Evolutionary conservation across 2,888 invertebrate genomes (phyloP).

Genomic region (Cyaniris semiargus): DNA sequence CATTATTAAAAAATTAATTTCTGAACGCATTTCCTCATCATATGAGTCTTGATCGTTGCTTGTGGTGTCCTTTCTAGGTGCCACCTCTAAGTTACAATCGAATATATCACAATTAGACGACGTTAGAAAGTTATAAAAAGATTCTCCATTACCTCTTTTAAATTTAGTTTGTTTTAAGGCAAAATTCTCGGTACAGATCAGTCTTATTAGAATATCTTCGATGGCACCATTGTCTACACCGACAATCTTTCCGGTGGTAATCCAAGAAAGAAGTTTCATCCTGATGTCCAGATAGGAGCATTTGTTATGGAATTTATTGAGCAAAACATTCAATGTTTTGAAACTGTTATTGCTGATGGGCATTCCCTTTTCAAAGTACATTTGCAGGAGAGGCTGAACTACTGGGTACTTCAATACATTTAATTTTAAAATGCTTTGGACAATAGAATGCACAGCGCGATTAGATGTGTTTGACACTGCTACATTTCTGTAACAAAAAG

Average conservation of each 20-base stretch:
- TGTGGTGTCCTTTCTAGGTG: conserved; percentile 20
- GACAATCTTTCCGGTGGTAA: conserved; percentile 50
- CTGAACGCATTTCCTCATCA: conserved; percentile 42
- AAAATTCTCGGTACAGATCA: conserved; percentile 60
- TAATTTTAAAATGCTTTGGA: conserved; percentile 55
- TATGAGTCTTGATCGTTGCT: conserved; percentile 32
- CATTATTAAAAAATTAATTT: conserved; percentile 49
- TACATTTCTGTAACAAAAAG: conserved; percentile 58
- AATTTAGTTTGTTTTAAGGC: background rate
- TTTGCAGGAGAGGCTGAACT: conserved; percentile 59
- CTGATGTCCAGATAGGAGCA: conserved; percentile 55
- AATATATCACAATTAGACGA: conserved; percentile 45
- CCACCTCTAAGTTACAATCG: conserved; percentile 50
- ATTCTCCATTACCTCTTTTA: background rate
- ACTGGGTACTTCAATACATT: conserved; percentile 55
- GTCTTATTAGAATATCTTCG: conserved; percentile 54
- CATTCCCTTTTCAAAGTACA: conserved; percentile 68
- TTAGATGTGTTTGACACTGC: conserved; percentile 52
- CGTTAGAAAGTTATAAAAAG: background rate
- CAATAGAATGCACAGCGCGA: conserved; percentile 58
- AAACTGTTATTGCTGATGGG: conserved; percentile 60
- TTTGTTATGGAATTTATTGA: conserved; percentile 62
- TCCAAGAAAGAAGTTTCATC: conserved; percentile 59
- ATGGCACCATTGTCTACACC: conserved; percentile 45
- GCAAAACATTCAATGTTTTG: conserved; percentile 55